Percentiles rank a stretch among this genome's conserved stretches.
phyloP scores from a whole-genome alignment of 1,140 invertebrate genomes.

The Drosophila carrolli region DNA sequence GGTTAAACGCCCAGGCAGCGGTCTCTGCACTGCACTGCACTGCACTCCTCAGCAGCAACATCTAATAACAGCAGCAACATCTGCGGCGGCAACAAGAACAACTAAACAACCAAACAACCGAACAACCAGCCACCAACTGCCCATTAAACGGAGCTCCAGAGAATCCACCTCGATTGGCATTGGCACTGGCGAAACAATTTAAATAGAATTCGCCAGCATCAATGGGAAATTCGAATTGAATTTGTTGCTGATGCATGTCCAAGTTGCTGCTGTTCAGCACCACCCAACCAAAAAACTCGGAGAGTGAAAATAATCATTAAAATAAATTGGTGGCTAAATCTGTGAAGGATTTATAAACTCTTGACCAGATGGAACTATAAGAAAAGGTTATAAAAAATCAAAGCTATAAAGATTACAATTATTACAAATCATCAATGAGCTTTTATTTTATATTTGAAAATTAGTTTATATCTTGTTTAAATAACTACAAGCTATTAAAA shows the following conservation, averaged over 20 bases:
- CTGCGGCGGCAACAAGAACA: conserved; percentile 13
- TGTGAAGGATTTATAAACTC: background rate
- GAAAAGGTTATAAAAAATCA: background rate
- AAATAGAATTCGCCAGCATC: conserved; percentile 58
- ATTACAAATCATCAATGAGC: too few species aligned
- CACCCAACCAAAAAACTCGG: conserved; percentile 7
- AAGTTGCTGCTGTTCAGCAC: conserved; percentile 40
- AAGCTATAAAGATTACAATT: background rate
- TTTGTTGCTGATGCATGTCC: conserved; percentile 43
- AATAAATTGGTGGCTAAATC: background rate
- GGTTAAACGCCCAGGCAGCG: conserved; percentile 63
- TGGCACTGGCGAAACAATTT: conserved; percentile 54
- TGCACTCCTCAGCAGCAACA: conserved; percentile 20
- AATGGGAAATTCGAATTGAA: conserved; percentile 63
- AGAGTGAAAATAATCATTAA: conserved; percentile 1
- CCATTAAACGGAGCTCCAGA: conserved; percentile 47
- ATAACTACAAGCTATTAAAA: too few species aligned
- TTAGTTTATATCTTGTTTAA: too few species aligned
- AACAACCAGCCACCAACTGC: conserved; percentile 39
- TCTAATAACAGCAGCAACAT: conserved; percentile 43
- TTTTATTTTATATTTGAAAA: too few species aligned
- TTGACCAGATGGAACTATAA: too few species aligned
- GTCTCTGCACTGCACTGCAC: conserved; percentile 1
- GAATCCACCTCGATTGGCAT: conserved; percentile 44
- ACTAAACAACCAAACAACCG: background rate